Conservation (phyloP, 2,113 vertebrate species). For the Malurus elegans region DNA sequence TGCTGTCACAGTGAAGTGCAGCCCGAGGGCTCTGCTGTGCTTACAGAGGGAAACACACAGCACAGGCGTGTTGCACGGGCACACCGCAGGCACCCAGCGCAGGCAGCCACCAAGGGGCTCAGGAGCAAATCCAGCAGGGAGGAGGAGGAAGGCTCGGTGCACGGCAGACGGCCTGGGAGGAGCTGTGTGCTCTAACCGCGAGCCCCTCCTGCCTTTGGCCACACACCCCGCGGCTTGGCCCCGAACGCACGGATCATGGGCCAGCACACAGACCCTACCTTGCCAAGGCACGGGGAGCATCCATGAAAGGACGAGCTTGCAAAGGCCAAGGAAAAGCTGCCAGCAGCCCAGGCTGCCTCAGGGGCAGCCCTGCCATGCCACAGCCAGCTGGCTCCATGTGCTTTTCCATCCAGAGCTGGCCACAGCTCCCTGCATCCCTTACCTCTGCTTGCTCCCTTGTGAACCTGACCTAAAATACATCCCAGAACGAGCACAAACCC, state of each 20-base stretch:
- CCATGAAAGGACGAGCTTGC: background rate
- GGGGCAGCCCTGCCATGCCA: background rate
- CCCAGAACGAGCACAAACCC: background rate
- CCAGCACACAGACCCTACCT: background rate
- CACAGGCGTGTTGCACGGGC: background rate
- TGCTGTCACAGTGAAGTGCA: background rate
- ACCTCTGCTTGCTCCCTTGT: background rate
- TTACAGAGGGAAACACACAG: background rate
- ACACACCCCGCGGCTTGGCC: accelerated
- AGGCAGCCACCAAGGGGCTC: accelerated
- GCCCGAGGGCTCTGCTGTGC: background rate
- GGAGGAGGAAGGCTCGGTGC: background rate
- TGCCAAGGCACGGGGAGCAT: background rate
- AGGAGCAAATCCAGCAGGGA: background rate
- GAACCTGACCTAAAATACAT: background rate
- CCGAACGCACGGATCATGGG: background rate
- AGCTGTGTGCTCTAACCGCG: background rate
- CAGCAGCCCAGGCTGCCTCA: background rate
- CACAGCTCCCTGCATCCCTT: background rate
- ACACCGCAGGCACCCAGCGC: background rate
- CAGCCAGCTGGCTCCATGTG: background rate
- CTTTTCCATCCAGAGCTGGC: background rate
- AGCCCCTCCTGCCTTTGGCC: background rate
- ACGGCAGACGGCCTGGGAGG: background rate
- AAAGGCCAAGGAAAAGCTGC: background rate